Evolutionary conservation across 1,140 invertebrate species (phyloP).

Genomic region (Homalodisca vitripennis): DNA sequence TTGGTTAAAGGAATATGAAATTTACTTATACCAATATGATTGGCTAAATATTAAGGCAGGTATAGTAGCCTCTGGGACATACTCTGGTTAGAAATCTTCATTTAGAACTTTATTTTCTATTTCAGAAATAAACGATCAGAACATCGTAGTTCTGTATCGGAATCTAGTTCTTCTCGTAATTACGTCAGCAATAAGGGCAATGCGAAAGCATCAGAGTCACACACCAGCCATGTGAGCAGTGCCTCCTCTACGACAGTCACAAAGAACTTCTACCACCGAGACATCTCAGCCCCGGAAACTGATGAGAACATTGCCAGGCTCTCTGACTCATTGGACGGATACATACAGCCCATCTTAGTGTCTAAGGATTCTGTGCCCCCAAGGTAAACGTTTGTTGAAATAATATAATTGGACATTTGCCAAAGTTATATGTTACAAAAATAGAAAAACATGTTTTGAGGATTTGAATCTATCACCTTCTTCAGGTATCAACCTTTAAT

Average conservation of each 20-base stretch:
- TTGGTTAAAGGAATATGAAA: too few relatives aligned
- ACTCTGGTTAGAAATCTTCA: too few relatives aligned
- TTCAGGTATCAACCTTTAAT: too few relatives aligned
- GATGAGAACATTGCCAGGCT: conserved; percentile 18
- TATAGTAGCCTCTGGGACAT: too few relatives aligned
- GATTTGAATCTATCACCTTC: too few relatives aligned
- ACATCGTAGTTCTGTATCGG: conserved; percentile 34
- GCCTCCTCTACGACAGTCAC: background rate
- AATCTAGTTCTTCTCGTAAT: conserved; percentile 34
- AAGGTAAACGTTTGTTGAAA: too few relatives aligned
- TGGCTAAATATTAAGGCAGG: too few relatives aligned
- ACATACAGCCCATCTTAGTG: conserved; percentile 30
- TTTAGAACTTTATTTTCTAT: background rate
- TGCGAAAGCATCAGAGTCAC: conserved; percentile 26
- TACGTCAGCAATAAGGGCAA: conserved; percentile 32
- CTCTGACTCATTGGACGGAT: conserved; percentile 35
- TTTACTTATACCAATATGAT: too few relatives aligned
- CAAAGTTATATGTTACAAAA: too few relatives aligned
- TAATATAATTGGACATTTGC: too few relatives aligned
- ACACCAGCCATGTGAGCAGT: conserved; percentile 35
- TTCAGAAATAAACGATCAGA: conserved; percentile 32
- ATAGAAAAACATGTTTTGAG: too few relatives aligned
- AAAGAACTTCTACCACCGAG: conserved; percentile 23
- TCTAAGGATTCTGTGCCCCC: conserved; percentile 38
- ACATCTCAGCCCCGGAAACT: background rate